Evolutionary conservation across 2,113 vertebrate species (phyloP).

Genomic region (Heliornis fulica): DNA sequence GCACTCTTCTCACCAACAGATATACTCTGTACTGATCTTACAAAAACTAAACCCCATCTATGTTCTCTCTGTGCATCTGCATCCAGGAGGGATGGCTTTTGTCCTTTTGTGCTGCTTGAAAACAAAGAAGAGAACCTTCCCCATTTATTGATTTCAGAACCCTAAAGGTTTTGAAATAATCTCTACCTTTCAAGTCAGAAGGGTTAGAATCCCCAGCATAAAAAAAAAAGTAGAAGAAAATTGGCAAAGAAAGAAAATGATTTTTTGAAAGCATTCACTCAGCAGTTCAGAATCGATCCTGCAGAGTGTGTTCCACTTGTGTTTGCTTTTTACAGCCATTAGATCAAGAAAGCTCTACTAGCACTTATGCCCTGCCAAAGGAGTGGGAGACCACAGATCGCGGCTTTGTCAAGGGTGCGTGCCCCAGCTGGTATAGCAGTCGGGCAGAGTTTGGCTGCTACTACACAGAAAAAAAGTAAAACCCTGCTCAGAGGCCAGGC

Average conservation of each 20-base stretch:
- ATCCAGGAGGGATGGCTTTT: not conserved
- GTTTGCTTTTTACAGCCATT: conserved; percentile 3
- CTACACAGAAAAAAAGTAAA: not conserved
- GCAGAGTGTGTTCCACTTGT: not conserved
- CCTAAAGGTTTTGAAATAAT: not conserved
- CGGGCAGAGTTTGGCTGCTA: not conserved
- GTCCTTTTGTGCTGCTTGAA: not conserved
- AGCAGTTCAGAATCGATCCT: not conserved
- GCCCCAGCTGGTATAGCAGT: fast-evolving
- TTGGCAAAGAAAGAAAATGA: not conserved
- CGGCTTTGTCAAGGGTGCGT: fast-evolving
- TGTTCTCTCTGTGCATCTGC: not conserved
- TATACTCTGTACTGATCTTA: not conserved
- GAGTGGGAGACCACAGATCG: not conserved
- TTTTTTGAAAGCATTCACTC: not conserved
- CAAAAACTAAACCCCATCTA: not conserved
- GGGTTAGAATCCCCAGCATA: not conserved
- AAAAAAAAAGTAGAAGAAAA: not conserved
- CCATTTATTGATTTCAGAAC: not conserved
- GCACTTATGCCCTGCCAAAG: not conserved
- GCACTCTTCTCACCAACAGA: not conserved
- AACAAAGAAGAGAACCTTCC: not conserved
- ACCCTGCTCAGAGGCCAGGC: fast-evolving
- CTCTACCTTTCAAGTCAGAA: not conserved
- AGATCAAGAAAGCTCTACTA: not conserved